phyloP scores from a whole-genome alignment of 2,797 vertebrate genomes.

The Eleutherodactylus coqui region DNA sequence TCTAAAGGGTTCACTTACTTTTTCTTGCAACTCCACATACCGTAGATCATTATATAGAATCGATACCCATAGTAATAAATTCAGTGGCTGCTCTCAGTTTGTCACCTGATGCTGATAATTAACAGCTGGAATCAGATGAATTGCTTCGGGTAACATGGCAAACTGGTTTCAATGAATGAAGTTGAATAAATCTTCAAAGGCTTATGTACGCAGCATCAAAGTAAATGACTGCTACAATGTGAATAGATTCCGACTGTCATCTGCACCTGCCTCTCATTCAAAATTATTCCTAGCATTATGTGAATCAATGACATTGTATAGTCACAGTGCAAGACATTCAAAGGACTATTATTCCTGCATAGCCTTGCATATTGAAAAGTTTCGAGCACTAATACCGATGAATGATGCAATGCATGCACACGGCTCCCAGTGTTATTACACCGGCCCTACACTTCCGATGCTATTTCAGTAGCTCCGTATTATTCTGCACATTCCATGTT shows the following conservation, averaged over 20 bases:
- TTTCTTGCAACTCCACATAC: no score
- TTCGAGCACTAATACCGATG: background rate
- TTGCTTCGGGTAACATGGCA: background rate
- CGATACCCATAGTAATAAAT: background rate
- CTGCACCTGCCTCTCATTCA: conserved; percentile 9
- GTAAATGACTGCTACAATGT: background rate
- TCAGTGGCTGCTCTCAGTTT: background rate
- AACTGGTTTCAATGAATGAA: background rate
- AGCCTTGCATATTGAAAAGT: conserved; percentile 15
- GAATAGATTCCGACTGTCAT: background rate
- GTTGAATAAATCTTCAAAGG: background rate
- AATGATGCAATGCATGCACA: background rate
- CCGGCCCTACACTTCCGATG: background rate
- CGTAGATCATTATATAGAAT: background rate
- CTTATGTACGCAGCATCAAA: background rate
- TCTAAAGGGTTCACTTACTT: no score
- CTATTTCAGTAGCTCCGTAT: background rate
- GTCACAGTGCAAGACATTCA: conserved; percentile 10
- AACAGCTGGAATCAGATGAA: background rate
- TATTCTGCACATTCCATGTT: background rate
- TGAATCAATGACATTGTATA: background rate
- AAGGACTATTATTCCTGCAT: conserved; percentile 17
- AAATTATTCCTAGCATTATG: background rate
- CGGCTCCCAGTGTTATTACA: conserved; percentile 10
- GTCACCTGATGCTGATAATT: background rate